Percentiles rank a stretch among this genome's conserved stretches.
Evolutionary conservation across 2,113 vertebrate species (phyloP).

Genomic region (Aix galericulata): DNA sequence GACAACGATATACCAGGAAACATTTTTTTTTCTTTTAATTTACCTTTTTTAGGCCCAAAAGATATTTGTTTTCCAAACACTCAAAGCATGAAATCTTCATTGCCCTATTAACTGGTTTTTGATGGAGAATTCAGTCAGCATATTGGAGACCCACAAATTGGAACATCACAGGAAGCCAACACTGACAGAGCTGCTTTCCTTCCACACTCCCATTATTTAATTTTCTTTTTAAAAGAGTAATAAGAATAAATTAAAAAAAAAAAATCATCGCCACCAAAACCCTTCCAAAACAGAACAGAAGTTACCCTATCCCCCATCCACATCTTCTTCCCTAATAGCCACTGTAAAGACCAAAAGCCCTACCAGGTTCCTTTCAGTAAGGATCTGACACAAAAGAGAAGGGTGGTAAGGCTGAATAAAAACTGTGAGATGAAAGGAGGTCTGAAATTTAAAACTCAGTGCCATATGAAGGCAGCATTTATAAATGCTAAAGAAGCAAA

Average conservation of each 20-base stretch:
- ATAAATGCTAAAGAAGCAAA: not conserved
- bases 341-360: not conserved
- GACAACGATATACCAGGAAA: not conserved
- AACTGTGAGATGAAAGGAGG: not conserved
- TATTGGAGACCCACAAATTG: not conserved
- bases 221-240: not conserved
- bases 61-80: not conserved
- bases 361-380: not conserved
- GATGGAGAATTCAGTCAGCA: not conserved
- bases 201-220: not conserved
- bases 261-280: not conserved
- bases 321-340: not conserved
- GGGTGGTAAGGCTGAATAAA: not conserved
- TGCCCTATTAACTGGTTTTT: not conserved
- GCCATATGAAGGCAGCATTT: not conserved
- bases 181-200: not conserved
- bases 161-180: not conserved
- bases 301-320: not conserved
- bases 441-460: not conserved
- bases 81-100: not conserved
- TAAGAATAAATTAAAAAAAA: not conserved
- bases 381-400: not conserved
- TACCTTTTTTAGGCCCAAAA: not conserved
- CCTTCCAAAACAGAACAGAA: not conserved
- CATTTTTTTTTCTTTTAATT: not conserved